phyloP scores from a whole-genome alignment of 2,888 invertebrate genomes.

The Thereva unica region DNA sequence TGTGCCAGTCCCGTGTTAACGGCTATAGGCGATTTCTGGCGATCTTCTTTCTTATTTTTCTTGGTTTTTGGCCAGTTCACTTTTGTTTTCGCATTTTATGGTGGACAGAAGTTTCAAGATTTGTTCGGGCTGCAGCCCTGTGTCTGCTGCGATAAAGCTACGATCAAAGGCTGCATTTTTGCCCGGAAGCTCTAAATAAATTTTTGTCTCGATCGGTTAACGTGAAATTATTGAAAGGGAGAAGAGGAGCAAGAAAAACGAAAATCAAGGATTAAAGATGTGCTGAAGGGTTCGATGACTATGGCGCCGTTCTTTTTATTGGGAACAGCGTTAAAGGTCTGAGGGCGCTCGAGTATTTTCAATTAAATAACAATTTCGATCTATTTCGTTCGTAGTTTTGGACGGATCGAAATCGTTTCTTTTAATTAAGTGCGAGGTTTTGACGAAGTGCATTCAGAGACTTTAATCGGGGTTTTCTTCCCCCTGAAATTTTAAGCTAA shows the following conservation, averaged over 20 bases:
- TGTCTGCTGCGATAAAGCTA: constrained; percentile 18
- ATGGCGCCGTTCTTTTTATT: constrained; percentile 16
- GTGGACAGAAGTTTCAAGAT: constrained; percentile 37
- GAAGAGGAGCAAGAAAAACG: background rate
- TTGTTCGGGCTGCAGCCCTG: constrained; percentile 1
- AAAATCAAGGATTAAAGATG: constrained; percentile 2
- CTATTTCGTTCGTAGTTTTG: too few species aligned
- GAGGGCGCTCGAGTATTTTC: too few species aligned
- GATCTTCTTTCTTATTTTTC: constrained; percentile 7
- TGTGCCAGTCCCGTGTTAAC: background rate
- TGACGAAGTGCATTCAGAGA: too few species aligned
- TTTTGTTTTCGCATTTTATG: constrained; percentile 11
- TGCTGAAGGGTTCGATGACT: constrained; percentile 13
- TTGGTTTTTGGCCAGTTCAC: background rate
- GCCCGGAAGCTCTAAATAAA: constrained; percentile 38
- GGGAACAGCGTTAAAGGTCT: too few species aligned
- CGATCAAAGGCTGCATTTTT: constrained; percentile 24
- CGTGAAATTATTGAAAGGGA: constrained; percentile 20
- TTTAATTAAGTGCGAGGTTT: too few species aligned
- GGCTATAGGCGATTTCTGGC: constrained; percentile 32
- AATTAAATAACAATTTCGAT: too few species aligned
- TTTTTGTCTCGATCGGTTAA: constrained; percentile 26
- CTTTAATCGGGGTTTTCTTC: too few species aligned
- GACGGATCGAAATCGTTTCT: too few species aligned
- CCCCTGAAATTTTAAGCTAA: too few species aligned